Base-by-base conservation (phyloP, 2,888 invertebrate genomes). In the Lamellibrachia satsuma region DNA sequence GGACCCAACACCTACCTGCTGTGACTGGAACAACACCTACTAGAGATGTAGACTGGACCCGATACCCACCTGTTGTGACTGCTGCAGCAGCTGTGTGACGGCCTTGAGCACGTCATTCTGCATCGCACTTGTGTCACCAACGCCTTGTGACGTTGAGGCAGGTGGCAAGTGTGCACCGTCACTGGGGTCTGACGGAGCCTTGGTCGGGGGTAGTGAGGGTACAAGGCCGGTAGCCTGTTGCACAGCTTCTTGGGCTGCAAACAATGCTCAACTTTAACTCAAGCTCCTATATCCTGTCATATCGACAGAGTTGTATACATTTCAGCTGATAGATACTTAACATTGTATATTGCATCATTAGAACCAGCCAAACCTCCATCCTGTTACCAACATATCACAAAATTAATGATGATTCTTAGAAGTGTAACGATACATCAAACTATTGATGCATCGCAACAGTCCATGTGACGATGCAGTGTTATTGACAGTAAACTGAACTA, bases 61-160 rank as follows among this genome's bases (percentile, higher is more conserved):
- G 1, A 91, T n/a, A 52, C 92, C 52, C 27, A 93, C 96, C 94
- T 95, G 95, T 93, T 96, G 95, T 15, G 96, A 95, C 93, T 96
- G 96, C 92, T 96, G 96, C 52, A 96, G 94, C 22, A 96, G 94
- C 93, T 95, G 95, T 27, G 95, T 95, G 52, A 96, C 96, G 9
- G 96, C 96, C 93, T 95, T 96, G 92, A 96, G 93, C 94, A 96
- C 95, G 90, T 96, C 96, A 93, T 95, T 95, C 94, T 96, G 95
- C 92, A 95, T 95, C 8, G 93, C 92, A 90, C 92, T 92, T 57
- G 90, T 90, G 15, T 52, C 91, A 92, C 75, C 75, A 75, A 75
- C 75, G n/a, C 75, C 75, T 75, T 75, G 75, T 75, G 75, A 75
- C 22, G 75, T 75, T 75, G 75, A 75, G 3, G 75, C 75, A 2